phyloP scores from a whole-genome alignment of 2,888 invertebrate genomes.

The Lissonota sp. region DNA sequence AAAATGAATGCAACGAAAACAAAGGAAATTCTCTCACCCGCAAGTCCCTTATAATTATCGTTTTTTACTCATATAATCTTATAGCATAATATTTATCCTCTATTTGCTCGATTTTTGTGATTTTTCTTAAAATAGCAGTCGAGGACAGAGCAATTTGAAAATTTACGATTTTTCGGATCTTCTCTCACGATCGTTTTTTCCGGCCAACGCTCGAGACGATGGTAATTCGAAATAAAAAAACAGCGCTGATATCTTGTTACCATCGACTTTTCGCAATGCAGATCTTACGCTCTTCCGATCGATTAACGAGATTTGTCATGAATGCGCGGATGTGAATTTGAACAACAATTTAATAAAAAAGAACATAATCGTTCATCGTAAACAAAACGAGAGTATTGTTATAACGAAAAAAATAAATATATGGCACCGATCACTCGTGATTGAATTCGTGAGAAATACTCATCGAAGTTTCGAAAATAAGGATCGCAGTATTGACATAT shows the following conservation, averaged over 20 bases:
- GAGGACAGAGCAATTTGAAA: slow-evolving; percentile 16
- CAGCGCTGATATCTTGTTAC: not conserved
- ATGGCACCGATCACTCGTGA: slow-evolving; percentile 29
- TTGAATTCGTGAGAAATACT: slow-evolving; percentile 17
- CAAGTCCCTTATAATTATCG: slow-evolving; percentile 25
- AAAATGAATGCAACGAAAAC: slow-evolving; percentile 37
- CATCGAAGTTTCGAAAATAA: slow-evolving; percentile 7
- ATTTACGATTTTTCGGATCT: slow-evolving; percentile 6
- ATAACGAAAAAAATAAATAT: slow-evolving; percentile 15
- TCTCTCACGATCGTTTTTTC: not conserved
- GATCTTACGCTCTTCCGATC: not conserved
- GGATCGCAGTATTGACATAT: slow-evolving; percentile 28
- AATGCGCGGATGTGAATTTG: slow-evolving; percentile 34
- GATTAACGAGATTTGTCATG: slow-evolving; percentile 36
- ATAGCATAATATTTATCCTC: slow-evolving; percentile 39
- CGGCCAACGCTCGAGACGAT: not conserved
- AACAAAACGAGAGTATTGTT: not conserved
- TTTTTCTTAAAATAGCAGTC: slow-evolving; percentile 21
- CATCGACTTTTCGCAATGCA: not conserved
- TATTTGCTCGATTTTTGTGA: slow-evolving; percentile 14
- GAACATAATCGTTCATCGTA: too few species aligned
- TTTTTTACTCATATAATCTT: slow-evolving; percentile 39
- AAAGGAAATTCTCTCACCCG: slow-evolving; percentile 41
- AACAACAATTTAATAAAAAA: too few species aligned
- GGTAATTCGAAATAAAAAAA: slow-evolving; percentile 14